These are phyloP conservation scores for Ganaspis sp. DNA, from an alignment of 1,140 invertebrate genomes.

Conservation along the genomic window DNA sequence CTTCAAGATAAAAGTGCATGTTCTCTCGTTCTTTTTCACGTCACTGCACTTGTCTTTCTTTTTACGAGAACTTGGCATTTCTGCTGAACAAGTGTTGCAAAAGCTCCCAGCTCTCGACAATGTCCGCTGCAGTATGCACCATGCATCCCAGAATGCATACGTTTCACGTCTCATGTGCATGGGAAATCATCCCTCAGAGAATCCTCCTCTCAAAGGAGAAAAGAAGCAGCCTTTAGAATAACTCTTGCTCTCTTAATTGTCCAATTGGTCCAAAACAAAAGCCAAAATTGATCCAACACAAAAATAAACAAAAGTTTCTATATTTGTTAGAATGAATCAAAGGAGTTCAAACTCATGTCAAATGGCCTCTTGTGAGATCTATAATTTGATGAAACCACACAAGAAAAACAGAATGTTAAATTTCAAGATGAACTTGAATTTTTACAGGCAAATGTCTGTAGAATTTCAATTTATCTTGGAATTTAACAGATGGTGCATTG, in stretches of 20 bases:
- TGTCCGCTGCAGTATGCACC: not conserved
- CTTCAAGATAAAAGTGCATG: not conserved
- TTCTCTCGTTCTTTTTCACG: conserved; percentile 5
- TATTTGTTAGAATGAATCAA: too few species aligned
- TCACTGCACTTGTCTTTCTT: conserved; percentile 8
- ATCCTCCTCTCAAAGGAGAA: not conserved
- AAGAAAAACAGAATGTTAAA: too few species aligned
- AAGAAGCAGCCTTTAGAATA: too few species aligned
- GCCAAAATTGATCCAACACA: not conserved
- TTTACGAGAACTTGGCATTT: conserved; percentile 16
- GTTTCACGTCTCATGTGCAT: not conserved
- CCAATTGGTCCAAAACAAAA: too few species aligned
- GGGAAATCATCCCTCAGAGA: conserved; percentile 22
- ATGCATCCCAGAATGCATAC: not conserved
- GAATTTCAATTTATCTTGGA: too few species aligned
- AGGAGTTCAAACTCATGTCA: too few species aligned
- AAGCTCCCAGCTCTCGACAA: not conserved
- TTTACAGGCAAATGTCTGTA: too few species aligned
- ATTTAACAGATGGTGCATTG: too few species aligned
- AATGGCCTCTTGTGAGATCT: too few species aligned
- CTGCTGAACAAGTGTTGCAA: not conserved
- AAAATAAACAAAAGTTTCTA: too few species aligned
- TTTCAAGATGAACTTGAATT: too few species aligned
- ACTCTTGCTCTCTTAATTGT: not conserved
- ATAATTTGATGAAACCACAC: too few species aligned